Evolutionary conservation across 2,797 vertebrate genomes (phyloP), one percentile per base, ranked within the genome.

Genomic region (Pagetopsis macropterus): DNA sequence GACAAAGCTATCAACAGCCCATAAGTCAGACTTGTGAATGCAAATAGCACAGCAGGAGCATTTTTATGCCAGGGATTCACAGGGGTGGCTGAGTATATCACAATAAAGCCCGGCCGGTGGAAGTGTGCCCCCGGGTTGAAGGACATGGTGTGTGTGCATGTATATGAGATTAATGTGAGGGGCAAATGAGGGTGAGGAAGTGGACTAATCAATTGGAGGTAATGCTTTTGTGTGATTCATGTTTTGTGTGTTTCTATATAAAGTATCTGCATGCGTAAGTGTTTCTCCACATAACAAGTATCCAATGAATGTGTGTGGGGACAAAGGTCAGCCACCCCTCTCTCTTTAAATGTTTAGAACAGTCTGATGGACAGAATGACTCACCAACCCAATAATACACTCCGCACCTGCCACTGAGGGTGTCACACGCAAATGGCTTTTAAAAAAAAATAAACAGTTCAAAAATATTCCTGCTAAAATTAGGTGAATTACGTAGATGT

Each of bases 351-450:
- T n/a, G 56, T 60, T 55, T 73, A 76, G 64, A 70, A 49, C 43
- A 60, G 19, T 76, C 23, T 50, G 56, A 66, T 37, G 54, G 76
- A 68, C 49, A 19, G 50, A 76, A 33, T 78, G 78, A 80, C 76
- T 75, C 65, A 40, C 45, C 21, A 48, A 52, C 67, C 54, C 75
- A 65, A 4, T 87, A 69, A 87, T 79, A 83, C 62, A 56, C 66
- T 8, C 67, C 56, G 49, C 81, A 86, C 43, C 78, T 88, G 85
- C 84, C 70, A 66, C 67, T 14, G 6, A 45, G 60, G 43, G 59
- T 48, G 50, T 62, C 37, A 43, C 51, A 67, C 51, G 44, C 74
- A 65, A 52, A 68, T 43, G 40, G 5, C 41, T 50, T 16, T 8
- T 9, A 0, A 14, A 55, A 40, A 40, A 37, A 37, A 15, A 0